phyloP scores from a whole-genome alignment of 2,113 vertebrate species.

The Thomomys bottae region DNA sequence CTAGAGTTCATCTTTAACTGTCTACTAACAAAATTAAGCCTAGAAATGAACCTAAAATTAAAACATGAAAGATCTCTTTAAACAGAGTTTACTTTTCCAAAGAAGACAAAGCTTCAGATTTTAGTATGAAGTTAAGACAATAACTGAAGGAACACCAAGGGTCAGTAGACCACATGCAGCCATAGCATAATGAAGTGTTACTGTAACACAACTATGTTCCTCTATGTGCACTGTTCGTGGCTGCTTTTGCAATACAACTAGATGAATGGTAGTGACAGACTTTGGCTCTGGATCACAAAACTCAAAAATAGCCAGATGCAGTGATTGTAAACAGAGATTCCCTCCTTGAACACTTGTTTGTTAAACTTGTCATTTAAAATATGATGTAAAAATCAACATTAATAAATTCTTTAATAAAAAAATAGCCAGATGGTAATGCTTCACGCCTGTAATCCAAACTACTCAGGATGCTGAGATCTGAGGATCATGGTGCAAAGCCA shows the following conservation, averaged over 20 bases:
- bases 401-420: too few relatives aligned
- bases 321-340: too few relatives aligned
- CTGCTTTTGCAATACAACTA: not conserved
- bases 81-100: not conserved
- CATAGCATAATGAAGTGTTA: not conserved
- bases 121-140: not conserved
- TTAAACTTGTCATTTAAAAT: too few relatives aligned
- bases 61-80: not conserved
- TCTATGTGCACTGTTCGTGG: not conserved
- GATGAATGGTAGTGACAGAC: not conserved
- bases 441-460: too few relatives aligned
- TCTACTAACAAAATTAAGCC: not conserved
- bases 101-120: not conserved
- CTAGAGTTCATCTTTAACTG: not conserved
- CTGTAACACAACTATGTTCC: too few relatives aligned
- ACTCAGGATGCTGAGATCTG: too few relatives aligned
- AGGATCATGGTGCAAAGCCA: too few relatives aligned
- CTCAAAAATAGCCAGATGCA: not conserved
- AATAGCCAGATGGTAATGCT: too few relatives aligned
- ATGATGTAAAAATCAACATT: too few relatives aligned
- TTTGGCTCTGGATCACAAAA: not conserved
- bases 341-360: too few relatives aligned
- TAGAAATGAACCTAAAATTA: conserved; percentile 41
- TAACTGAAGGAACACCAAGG: not conserved
- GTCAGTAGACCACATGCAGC: not conserved